Evolutionary conservation across 2,888 invertebrate species (phyloP), one percentile per base, ranked within the genome.

Genomic region (Glaucopsyche alexis): DNA sequence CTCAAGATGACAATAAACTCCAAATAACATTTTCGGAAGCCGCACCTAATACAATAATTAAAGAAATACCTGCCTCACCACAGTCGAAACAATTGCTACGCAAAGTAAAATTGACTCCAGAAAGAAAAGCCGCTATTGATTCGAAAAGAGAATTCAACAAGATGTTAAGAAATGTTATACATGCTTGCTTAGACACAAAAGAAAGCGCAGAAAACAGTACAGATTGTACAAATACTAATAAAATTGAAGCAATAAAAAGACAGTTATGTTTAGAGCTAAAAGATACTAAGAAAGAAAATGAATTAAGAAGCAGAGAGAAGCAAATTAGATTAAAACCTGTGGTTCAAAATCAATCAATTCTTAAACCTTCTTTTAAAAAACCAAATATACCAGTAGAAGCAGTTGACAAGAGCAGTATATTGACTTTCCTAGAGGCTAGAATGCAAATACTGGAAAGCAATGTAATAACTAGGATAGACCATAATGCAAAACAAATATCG

Each of bases 81-180:
- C 50, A 74, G 19, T 8, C 73, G 71, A 78, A 78, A 72, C 13
- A 42, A 0, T 71, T 75, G 13, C 47, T 77, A 64, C 71, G 78
- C n/a, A 85, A 83, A 79, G 80, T 74, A 72, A 87, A 83, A 78
- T 80, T 90, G 71, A 80, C 85, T 11, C 85, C 88, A 67, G 88
- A 89, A 78, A 86, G 89, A 79, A 76, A 82, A 52, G 91, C 90
- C 66, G 87, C 83, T 50, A 92, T 92, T 73, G 82, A 86, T 77
- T 82, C 87, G 79, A 93, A 93, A 78, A 84, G 93, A 75, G 85
- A 87, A 74, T 91, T 90, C 77, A 92, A 92, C 78, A 90, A 88
- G 85, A 91, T 87, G 78, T 76, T 93, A 66, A 83, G 85, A 79
- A 90, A 91, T 77, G 85, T 90, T 7, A 81, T 91, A 75, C 85